Evolutionary conservation across 2,888 invertebrate species (phyloP).

Genomic region (Amphipoea oculea): DNA sequence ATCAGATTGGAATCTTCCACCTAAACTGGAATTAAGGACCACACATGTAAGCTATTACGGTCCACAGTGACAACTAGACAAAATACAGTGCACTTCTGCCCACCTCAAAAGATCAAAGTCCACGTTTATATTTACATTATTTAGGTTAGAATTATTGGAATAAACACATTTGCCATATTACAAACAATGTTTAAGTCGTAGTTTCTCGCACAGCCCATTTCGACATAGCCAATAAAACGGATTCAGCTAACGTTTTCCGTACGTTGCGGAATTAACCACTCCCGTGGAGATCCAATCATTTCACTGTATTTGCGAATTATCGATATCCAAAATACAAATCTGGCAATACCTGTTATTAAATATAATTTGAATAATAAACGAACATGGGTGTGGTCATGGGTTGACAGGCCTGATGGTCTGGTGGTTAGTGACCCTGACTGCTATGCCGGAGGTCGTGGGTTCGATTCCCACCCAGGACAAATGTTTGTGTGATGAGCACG

Average conservation of each 20-base stretch:
- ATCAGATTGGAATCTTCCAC: background rate
- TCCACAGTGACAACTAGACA: background rate
- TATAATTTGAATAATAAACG: slow-evolving; percentile 1
- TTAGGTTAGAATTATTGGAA: slow-evolving; percentile 45
- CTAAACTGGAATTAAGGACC: background rate
- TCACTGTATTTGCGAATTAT: slow-evolving; percentile 11
- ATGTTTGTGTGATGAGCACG: too few relatives aligned
- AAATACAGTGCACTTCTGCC: slow-evolving; percentile 12
- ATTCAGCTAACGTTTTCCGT: slow-evolving; percentile 22
- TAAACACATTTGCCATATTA: slow-evolving; percentile 39
- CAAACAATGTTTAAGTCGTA: slow-evolving; percentile 40
- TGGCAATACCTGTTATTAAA: background rate
- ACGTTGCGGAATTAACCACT: slow-evolving; percentile 33
- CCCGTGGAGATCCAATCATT: slow-evolving; percentile 30
- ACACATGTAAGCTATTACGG: background rate
- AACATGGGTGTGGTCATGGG: background rate
- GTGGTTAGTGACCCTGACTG: too few relatives aligned
- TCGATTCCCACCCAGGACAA: too few relatives aligned
- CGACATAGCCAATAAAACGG: slow-evolving; percentile 38
- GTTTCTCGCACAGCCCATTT: slow-evolving; percentile 33
- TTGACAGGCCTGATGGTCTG: too few relatives aligned
- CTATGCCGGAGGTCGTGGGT: too few relatives aligned
- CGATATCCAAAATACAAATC: slow-evolving; percentile 19
- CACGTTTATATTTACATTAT: slow-evolving; percentile 38
- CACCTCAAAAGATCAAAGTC: slow-evolving; percentile 20